Conservation (phyloP, 1,140 invertebrate genomes). For the Aporrectodea caliginosa region DNA sequence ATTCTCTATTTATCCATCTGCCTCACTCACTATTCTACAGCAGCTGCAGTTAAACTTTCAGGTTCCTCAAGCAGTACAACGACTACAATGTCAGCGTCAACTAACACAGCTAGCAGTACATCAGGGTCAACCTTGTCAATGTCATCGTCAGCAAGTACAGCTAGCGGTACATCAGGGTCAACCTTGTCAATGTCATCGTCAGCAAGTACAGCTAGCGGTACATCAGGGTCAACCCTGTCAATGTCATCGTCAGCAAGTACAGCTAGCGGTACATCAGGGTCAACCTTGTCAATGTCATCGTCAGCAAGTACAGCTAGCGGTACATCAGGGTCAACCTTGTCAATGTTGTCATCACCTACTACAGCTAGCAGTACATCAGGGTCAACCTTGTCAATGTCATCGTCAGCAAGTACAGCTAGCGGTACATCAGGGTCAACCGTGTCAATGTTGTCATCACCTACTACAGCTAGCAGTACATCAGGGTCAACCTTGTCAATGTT, state of each 20-base stretch:
- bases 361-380: neutral
- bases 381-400: neutral
- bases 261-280: neutral
- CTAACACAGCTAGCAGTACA: neutral
- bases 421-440: neutral
- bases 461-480: neutral
- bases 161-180: neutral
- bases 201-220: neutral
- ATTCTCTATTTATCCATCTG: no score
- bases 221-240: neutral
- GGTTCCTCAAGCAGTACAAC: neutral
- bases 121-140: neutral
- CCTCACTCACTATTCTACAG: no score
- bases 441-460: neutral
- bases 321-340: neutral
- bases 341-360: neutral
- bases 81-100: neutral
- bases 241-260: neutral
- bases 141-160: neutral
- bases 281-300: neutral
- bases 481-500: neutral
- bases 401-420: neutral
- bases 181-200: neutral
- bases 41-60: no score
- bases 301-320: conserved; percentile 1